phyloP scores from a whole-genome alignment of 2,797 vertebrate species.

The Cirrhinus molitorella region DNA sequence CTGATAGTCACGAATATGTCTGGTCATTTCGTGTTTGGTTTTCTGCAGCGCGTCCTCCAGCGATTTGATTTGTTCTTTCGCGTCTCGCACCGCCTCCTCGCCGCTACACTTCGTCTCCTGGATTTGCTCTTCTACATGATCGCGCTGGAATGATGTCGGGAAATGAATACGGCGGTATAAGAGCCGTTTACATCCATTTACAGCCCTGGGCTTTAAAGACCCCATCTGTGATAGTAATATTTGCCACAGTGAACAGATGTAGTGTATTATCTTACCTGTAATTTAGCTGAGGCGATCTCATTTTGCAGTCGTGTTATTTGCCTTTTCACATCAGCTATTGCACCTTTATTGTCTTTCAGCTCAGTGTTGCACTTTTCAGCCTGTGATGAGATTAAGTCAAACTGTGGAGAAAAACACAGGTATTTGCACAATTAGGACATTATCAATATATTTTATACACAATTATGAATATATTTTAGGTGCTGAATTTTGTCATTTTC shows the following conservation, averaged over 20 bases:
- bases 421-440: background rate
- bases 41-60: constrained; percentile 71
- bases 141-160: constrained; percentile 57
- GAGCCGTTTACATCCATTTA: background rate
- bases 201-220: no score
- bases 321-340: constrained; percentile 72
- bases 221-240: no score
- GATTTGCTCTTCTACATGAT: constrained; percentile 66
- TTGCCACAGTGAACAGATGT: background rate
- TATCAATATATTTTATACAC: background rate
- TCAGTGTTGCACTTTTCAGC: constrained; percentile 65
- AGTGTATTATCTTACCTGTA: constrained; percentile 67
- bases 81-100: constrained; percentile 60
- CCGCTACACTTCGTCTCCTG: constrained; percentile 67
- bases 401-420: constrained; percentile 61
- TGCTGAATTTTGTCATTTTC: background rate
- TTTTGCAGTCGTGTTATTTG: constrained; percentile 68
- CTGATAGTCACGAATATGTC: constrained; percentile 83
- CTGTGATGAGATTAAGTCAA: constrained; percentile 67
- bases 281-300: constrained; percentile 66
- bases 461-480: background rate
- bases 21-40: constrained; percentile 72
- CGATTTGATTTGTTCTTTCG: constrained; percentile 62
- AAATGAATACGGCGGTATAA: background rate
- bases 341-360: constrained; percentile 64